Conservation (phyloP, 2,888 invertebrate species). For the Hyppa rectilinea region DNA sequence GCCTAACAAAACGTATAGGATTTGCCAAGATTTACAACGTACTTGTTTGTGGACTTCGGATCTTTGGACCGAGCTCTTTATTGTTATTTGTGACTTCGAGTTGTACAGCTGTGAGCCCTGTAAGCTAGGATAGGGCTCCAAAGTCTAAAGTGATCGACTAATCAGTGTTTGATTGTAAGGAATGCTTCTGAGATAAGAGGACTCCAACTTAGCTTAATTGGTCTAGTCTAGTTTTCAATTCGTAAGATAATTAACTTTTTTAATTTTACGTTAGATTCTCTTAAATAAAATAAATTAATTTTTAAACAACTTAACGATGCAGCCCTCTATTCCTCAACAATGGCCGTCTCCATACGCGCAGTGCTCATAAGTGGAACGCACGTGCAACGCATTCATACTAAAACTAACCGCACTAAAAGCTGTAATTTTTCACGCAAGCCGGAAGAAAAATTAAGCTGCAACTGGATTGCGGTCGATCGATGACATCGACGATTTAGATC, state of each 20-base stretch:
- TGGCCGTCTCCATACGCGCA: constrained; percentile 10
- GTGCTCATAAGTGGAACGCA: constrained; percentile 6
- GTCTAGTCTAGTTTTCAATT: background rate
- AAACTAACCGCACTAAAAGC: constrained; percentile 34
- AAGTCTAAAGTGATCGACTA: constrained; percentile 27
- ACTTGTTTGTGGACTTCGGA: constrained; percentile 45
- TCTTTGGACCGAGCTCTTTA: constrained; percentile 35
- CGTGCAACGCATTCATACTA: constrained; percentile 29
- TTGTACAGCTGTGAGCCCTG: constrained; percentile 26
- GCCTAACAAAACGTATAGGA: constrained; percentile 45
- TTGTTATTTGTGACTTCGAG: constrained; percentile 53
- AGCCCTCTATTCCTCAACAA: constrained; percentile 4
- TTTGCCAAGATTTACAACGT: constrained; percentile 40
- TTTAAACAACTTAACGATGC: background rate
- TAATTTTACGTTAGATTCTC: background rate
- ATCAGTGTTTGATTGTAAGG: constrained; percentile 35
- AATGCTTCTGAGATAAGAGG: constrained; percentile 30
- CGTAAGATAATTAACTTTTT: background rate
- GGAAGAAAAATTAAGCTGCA: constrained; percentile 19
- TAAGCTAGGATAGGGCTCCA: constrained; percentile 17
- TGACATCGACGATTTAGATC: background rate
- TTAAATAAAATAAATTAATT: background rate
- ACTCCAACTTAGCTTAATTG: background rate
- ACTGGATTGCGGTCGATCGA: background rate
- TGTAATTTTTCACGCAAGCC: constrained; percentile 31